phyloP scores from a whole-genome alignment of 2,888 invertebrate species.

The Scaptodrosophila latifasciaeformis region DNA sequence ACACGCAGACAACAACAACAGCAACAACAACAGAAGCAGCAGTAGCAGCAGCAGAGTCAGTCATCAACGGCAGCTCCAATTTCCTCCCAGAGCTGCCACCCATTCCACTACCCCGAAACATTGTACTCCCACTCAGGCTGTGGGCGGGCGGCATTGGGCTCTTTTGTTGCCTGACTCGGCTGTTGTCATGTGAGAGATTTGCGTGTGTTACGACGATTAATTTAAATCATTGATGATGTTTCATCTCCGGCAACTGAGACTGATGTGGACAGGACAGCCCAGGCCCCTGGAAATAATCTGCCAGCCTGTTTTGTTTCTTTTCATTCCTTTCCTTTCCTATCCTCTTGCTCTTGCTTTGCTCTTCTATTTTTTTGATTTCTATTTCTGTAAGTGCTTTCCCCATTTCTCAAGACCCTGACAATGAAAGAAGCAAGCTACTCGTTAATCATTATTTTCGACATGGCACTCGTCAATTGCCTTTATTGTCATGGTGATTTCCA shows the following conservation, averaged over 20 bases:
- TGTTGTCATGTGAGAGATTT: constrained; percentile 69
- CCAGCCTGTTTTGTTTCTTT: too few species aligned
- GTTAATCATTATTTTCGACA: constrained; percentile 68
- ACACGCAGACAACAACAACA: neutral
- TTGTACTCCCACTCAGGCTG: neutral
- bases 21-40: too few species aligned
- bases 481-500: constrained; percentile 56
- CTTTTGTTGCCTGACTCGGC: constrained; percentile 22
- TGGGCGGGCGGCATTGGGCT: too few species aligned
- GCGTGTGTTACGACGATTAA: constrained; percentile 68
- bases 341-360: neutral
- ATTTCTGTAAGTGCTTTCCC: constrained; percentile 24
- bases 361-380: constrained; percentile 35
- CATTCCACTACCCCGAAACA: neutral
- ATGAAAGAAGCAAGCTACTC: constrained; percentile 30
- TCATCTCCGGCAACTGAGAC: too few species aligned
- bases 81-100: constrained; percentile 6
- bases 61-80: neutral
- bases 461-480: constrained; percentile 68
- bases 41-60: neutral
- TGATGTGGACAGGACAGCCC: too few species aligned
- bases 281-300: too few species aligned
- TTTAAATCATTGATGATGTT: constrained; percentile 68
- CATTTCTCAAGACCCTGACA: neutral
- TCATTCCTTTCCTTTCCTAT: neutral